Evolutionary conservation across 2,797 vertebrate genomes (phyloP).

Genomic region (Clangula hyemalis): DNA sequence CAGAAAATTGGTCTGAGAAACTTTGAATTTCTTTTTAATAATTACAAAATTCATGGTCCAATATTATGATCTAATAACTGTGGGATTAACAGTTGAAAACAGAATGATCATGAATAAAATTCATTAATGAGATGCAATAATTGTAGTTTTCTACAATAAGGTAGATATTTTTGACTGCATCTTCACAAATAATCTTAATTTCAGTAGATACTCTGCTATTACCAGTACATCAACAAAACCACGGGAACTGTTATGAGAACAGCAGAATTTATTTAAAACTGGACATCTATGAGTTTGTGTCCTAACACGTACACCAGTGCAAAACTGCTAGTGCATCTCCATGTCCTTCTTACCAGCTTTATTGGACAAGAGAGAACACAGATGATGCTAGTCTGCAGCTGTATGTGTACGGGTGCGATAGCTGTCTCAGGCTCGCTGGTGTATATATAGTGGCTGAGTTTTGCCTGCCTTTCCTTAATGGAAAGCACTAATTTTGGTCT

Average conservation of each 20-base stretch:
- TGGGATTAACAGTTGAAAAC: conserved; percentile 13
- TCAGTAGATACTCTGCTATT: background rate
- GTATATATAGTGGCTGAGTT: conserved; percentile 14
- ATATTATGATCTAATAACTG: background rate
- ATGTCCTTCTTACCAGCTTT: background rate
- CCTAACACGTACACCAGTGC: background rate
- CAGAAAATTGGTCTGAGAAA: background rate
- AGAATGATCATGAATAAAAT: background rate
- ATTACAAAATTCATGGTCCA: conserved; percentile 1
- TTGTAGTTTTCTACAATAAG: background rate
- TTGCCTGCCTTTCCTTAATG: conserved; percentile 36
- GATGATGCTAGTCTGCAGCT: background rate
- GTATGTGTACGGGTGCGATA: accelerated
- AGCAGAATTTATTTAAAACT: background rate
- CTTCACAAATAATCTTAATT: background rate
- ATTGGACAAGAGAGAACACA: background rate
- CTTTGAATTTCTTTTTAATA: conserved; percentile 23
- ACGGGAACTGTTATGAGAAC: background rate
- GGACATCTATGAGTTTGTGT: background rate
- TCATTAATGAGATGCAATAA: background rate
- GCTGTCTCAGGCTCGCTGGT: background rate
- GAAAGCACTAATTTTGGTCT: conserved; percentile 55
- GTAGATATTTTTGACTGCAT: background rate
- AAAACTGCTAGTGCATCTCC: background rate
- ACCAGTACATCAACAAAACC: background rate